phyloP scores from a whole-genome alignment of 2,888 invertebrate genomes.

The Platycheirus albimanus region DNA sequence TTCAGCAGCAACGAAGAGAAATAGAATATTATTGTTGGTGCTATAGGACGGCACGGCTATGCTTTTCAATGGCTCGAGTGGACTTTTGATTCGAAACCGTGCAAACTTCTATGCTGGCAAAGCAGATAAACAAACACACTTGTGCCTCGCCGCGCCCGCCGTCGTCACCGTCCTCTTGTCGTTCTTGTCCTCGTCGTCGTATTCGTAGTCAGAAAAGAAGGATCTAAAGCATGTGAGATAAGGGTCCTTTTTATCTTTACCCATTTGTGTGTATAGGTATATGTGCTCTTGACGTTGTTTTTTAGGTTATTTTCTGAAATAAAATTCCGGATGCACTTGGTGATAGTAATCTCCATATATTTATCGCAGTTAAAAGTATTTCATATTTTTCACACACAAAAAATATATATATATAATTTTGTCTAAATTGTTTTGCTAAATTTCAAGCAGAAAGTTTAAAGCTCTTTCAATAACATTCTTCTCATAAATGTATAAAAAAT shows the following conservation, averaged over 20 bases:
- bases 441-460: too few relatives aligned
- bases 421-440: too few relatives aligned
- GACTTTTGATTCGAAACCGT: slow-evolving; percentile 37
- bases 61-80: slow-evolving; percentile 24
- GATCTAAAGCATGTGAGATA: slow-evolving; percentile 33
- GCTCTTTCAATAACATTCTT: too few relatives aligned
- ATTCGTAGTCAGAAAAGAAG: slow-evolving; percentile 13
- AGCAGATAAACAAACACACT: slow-evolving; percentile 31
- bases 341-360: slow-evolving; percentile 16
- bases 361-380: slow-evolving; percentile 11
- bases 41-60: not conserved
- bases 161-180: not conserved
- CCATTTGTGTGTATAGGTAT: not conserved
- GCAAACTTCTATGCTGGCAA: slow-evolving; percentile 23
- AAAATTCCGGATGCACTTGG: slow-evolving; percentile 24
- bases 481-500: too few relatives aligned
- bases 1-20: slow-evolving; percentile 13
- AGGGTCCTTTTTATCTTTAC: slow-evolving; percentile 11
- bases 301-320: slow-evolving; percentile 16
- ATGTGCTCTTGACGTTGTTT: slow-evolving; percentile 19
- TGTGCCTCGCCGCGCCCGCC: slow-evolving; percentile 10
- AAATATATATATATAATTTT: too few relatives aligned
- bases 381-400: too few relatives aligned
- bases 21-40: slow-evolving; percentile 33
- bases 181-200: not conserved